phyloP scores from a whole-genome alignment of 2,797 vertebrate species.

The Acomys russatus region DNA sequence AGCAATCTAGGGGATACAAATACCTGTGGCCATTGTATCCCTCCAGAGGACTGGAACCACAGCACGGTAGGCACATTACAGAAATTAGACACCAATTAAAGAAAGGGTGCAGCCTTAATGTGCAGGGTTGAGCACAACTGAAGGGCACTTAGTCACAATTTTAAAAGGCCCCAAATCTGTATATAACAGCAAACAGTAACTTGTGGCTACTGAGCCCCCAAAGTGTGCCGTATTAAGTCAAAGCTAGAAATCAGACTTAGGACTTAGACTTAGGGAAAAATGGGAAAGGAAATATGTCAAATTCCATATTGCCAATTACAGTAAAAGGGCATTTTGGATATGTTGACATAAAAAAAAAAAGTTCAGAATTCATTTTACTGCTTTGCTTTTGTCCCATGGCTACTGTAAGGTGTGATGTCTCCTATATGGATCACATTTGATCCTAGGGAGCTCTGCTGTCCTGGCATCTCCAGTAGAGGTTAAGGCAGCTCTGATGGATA shows the following conservation, averaged over 20 bases:
- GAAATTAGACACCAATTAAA: neutral
- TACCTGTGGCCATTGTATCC: neutral
- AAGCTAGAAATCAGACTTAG: neutral
- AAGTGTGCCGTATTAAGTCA: neutral
- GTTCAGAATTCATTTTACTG: neutral
- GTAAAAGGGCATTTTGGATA: neutral
- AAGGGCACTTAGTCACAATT: neutral
- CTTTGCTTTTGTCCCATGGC: neutral
- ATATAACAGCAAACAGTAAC: neutral
- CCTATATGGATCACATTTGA: neutral
- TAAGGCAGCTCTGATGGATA: neutral
- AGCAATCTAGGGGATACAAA: neutral
- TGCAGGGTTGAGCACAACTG: accelerated
- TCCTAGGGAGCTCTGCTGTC: neutral
- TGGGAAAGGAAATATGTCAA: neutral
- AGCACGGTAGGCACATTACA: no score
- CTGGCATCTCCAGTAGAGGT: neutral
- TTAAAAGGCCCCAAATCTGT: no score
- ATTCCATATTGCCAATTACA: neutral
- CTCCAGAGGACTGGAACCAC: neutral
- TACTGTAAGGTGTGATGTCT: neutral
- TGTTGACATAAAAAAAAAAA: constrained; percentile 2
- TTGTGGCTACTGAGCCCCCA: neutral
- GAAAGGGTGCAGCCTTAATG: neutral
- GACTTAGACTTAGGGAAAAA: neutral